phyloP scores from a whole-genome alignment of 2,797 vertebrate genomes.

The Eulemur albifrons region DNA sequence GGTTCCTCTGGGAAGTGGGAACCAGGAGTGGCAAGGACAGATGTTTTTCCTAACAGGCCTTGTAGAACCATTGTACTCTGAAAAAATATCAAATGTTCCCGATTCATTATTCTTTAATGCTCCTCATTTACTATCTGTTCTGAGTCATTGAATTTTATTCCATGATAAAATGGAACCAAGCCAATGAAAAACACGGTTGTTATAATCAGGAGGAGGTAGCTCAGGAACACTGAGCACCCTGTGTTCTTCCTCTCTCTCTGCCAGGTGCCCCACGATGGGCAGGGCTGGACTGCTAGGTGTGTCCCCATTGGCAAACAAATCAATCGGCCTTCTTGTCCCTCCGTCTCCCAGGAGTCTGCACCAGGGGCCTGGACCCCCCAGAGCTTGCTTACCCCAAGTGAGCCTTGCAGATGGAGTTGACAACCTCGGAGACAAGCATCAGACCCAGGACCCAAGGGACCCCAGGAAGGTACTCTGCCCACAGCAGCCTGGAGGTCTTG shows the following conservation, averaged over 20 bases:
- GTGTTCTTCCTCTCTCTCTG: neutral
- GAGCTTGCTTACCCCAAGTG: neutral
- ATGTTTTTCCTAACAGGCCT: neutral
- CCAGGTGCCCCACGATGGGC: accelerated
- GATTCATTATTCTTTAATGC: constrained; percentile 18
- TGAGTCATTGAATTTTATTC: constrained; percentile 21
- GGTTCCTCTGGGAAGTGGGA: neutral
- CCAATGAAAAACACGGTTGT: neutral
- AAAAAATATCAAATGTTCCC: neutral
- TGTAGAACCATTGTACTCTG: neutral
- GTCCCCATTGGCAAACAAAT: neutral
- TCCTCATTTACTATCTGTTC: neutral
- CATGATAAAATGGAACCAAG: neutral
- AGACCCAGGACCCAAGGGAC: neutral
- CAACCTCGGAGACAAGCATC: neutral
- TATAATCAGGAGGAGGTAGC: neutral
- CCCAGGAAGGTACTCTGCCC: neutral
- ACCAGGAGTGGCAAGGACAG: neutral
- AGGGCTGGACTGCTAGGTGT: neutral
- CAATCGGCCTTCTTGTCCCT: neutral
- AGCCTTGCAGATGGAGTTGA: neutral
- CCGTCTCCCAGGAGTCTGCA: neutral
- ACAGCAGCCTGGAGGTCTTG: neutral
- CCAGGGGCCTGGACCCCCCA: neutral
- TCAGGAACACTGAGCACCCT: accelerated